Percentiles rank a stretch among this genome's conserved stretches.
phyloP scores from a whole-genome alignment of 2,797 vertebrate species.

The Enteromius viviparus region DNA sequence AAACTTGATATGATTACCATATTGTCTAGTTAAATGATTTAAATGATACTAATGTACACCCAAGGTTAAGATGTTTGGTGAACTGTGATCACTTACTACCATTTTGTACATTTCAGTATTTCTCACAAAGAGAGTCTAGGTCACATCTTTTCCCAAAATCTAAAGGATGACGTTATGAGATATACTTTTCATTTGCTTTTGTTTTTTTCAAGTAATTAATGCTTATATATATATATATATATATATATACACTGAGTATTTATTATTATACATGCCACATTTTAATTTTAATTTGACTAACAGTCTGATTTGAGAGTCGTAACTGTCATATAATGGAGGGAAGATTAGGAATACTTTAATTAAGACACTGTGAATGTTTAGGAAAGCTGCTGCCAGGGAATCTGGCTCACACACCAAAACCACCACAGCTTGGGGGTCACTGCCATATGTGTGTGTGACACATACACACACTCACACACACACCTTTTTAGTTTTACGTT shows the following conservation, averaged over 20 bases:
- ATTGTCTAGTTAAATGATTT: not conserved
- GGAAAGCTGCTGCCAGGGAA: not conserved
- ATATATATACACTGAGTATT: too few species aligned
- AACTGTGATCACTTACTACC: too few species aligned
- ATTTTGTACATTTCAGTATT: too few species aligned
- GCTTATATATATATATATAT: too few species aligned
- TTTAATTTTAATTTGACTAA: not conserved
- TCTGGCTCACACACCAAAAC: not conserved
- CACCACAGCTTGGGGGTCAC: not conserved
- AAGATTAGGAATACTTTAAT: slow-evolving; percentile 12
- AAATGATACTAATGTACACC: not conserved
- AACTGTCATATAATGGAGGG: too few species aligned
- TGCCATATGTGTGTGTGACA: not conserved
- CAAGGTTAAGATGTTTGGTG: not conserved
- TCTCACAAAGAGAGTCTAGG: too few species aligned
- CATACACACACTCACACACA: not conserved
- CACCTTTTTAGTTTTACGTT: not conserved
- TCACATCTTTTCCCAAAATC: too few species aligned
- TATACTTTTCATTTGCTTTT: too few species aligned
- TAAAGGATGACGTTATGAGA: too few species aligned
- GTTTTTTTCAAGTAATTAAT: too few species aligned
- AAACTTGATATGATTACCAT: not conserved
- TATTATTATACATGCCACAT: too few species aligned
- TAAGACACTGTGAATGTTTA: not conserved
- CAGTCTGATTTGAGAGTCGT: not conserved